These are phyloP conservation scores for Xenotilapia flavipinnis DNA, from an alignment of 2,113 vertebrate genomes.

Conservation along the genomic window DNA sequence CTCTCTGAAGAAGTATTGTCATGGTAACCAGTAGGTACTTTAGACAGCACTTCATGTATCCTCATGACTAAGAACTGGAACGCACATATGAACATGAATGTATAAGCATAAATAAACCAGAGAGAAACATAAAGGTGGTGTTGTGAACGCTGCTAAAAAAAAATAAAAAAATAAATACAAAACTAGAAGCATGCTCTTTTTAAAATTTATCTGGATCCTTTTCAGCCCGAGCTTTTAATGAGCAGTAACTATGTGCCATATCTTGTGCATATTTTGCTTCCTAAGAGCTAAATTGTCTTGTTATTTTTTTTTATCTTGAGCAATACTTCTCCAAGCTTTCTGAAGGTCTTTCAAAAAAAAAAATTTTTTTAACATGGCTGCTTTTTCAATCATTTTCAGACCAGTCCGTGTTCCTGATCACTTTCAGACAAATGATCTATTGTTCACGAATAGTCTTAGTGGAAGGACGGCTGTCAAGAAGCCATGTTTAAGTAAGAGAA, in stretches of 20 bases:
- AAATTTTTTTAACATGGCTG: fast-evolving
- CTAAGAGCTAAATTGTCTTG: not conserved
- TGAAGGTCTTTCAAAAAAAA: not conserved
- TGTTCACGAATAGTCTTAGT: not conserved
- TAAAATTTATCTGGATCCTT: too few relatives aligned
- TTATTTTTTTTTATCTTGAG: not conserved
- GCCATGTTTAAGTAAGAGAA: not conserved
- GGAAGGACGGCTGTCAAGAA: not conserved
- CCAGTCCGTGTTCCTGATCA: not conserved
- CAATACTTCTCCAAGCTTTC: not conserved
- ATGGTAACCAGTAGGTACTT: constrained; percentile 68
- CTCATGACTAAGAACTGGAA: not conserved
- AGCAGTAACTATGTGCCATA: not conserved
- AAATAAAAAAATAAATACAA: not conserved
- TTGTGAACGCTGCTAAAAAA: not conserved
- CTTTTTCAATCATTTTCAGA: not conserved
- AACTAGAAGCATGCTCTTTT: not conserved
- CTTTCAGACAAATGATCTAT: not conserved
- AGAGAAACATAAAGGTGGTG: not conserved
- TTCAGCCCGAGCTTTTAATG: not conserved
- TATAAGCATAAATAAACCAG: not conserved
- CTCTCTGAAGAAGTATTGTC: constrained; percentile 56
- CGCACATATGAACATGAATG: not conserved
- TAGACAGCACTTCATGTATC: constrained; percentile 34
- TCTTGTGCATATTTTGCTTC: not conserved